These are phyloP conservation scores for Pseudochromis fuscus DNA, from an alignment of 2,797 vertebrate genomes.

Conservation along the genomic window DNA sequence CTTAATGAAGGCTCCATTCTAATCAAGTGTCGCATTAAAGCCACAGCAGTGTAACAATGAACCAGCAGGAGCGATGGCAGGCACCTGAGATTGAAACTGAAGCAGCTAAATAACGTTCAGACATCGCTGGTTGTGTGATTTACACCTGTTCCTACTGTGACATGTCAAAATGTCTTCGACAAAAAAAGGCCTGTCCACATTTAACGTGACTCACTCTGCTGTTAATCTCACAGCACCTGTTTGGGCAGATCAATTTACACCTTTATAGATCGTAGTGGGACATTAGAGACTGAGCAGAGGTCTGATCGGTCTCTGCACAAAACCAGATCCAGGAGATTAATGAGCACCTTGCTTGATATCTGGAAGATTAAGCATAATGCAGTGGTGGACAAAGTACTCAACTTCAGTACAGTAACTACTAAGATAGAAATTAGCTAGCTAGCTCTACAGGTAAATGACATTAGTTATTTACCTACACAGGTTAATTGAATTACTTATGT, in stretches of 20 bases:
- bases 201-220: background rate
- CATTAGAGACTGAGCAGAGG: background rate
- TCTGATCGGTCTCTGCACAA: background rate
- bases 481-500: too few species aligned
- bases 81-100: background rate
- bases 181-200: background rate
- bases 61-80: too few species aligned
- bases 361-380: too few species aligned
- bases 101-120: background rate
- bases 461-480: too few species aligned
- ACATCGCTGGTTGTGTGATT: background rate
- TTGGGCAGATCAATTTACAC: background rate
- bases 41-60: background rate
- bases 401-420: too few species aligned
- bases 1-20: background rate
- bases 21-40: background rate
- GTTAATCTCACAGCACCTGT: background rate
- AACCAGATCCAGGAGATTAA: too few species aligned
- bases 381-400: too few species aligned
- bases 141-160: background rate
- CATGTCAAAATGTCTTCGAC: background rate
- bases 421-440: too few species aligned
- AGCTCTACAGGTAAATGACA: too few species aligned
- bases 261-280: background rate
- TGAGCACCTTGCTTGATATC: too few species aligned